Evolutionary conservation across 2,113 vertebrate species (phyloP), one percentile per base, ranked within the genome.

Genomic region (Peromyscus californicus): DNA sequence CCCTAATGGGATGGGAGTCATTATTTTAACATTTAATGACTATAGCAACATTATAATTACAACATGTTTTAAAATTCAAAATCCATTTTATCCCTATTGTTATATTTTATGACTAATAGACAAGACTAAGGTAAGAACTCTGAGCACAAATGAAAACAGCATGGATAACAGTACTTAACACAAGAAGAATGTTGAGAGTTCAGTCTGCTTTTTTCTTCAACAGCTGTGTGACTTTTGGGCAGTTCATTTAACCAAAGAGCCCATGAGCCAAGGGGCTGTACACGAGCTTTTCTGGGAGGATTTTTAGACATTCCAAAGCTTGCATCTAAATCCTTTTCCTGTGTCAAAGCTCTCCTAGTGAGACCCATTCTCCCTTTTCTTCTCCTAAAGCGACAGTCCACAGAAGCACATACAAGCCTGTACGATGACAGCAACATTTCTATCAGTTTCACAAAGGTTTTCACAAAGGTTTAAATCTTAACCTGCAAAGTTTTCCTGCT

Each of bases 11-110:
- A 90, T 31, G 61, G 31, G 36, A 93, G 78, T 74, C 61, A 93
- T 95, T 94, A 93, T 89, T 97, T 95, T 85, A 96, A 85, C 94
- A 93, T 89, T 91, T 97, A 96, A 89, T 94, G 86, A 96, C 89
- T 72, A 72, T 33, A 89, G 86, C 22, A 90, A 65, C 65, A 86
- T 95, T 92, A 48, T 87, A 90, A 93, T 97, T 90, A 88, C 86
- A 57, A 42, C 76, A 79, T 82, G 70, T 79, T 96, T 85, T 95
- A 90, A 93, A 92, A 91, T 78, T 96, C 67, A 96, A 96, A 97
- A 76, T 93, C 33, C 22, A n/a, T 95, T 87, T 96, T 97, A 96
- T 87, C 82, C 94, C 36, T 94, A 78, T 92, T 96, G 91, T 75
- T 94, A 31, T 78, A 85, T 57, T 93, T 93, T 86, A 96, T 90